Evolutionary conservation across 2,888 invertebrate genomes (phyloP).

Genomic region (Diaperis boleti): DNA sequence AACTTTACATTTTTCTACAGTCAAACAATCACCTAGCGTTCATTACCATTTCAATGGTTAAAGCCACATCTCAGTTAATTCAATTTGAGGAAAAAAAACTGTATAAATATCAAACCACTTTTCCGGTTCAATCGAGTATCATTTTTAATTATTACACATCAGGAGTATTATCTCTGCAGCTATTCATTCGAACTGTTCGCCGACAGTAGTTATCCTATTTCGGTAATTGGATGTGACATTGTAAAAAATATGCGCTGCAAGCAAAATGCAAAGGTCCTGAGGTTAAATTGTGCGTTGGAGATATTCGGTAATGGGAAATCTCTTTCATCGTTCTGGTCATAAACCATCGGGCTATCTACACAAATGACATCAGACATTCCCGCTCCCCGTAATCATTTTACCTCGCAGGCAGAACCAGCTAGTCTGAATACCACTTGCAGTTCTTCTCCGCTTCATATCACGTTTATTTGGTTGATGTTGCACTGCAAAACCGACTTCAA

Average conservation of each 20-base stretch:
- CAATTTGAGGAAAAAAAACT: too few relatives aligned
- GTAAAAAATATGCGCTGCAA: constrained; percentile 52
- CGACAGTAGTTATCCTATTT: not conserved
- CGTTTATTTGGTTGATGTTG: constrained; percentile 23
- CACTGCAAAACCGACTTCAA: constrained; percentile 3
- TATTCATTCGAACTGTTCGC: too few relatives aligned
- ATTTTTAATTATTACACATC: too few relatives aligned
- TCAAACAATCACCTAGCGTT: too few relatives aligned
- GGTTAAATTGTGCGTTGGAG: constrained; percentile 59
- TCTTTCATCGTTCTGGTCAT: constrained; percentile 55
- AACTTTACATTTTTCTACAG: too few relatives aligned
- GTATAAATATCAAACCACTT: too few relatives aligned
- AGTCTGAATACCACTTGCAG: constrained; percentile 32
- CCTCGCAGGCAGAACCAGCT: constrained; percentile 28
- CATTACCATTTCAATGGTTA: too few relatives aligned
- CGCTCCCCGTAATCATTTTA: constrained; percentile 35
- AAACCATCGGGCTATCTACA: constrained; percentile 58
- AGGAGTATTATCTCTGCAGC: too few relatives aligned
- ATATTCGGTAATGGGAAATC: constrained; percentile 55
- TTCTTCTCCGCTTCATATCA: constrained; percentile 5
- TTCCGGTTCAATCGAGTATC: too few relatives aligned
- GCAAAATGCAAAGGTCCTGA: constrained; percentile 53
- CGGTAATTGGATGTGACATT: not conserved
- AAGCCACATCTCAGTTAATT: too few relatives aligned
- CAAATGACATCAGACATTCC: constrained; percentile 49